These are phyloP conservation scores for Manacus vitellinus DNA, from an alignment of 2,113 vertebrate species.

Conservation along the genomic window DNA sequence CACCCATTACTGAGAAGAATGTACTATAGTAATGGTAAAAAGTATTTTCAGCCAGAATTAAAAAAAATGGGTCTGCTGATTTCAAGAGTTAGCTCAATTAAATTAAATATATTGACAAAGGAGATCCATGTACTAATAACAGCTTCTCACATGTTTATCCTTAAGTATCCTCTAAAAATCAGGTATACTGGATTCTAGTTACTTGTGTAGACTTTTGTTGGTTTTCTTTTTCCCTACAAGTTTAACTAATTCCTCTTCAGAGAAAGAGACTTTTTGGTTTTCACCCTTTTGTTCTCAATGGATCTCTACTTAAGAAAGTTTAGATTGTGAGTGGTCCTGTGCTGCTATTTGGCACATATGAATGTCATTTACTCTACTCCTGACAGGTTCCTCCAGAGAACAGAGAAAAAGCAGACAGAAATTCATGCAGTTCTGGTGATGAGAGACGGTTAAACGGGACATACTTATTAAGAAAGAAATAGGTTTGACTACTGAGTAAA, in stretches of 20 bases:
- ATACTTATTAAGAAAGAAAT: background rate
- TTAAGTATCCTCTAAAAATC: background rate
- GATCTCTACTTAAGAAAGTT: background rate
- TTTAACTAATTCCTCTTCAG: background rate
- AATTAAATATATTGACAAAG: background rate
- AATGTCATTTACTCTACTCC: background rate
- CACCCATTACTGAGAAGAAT: background rate
- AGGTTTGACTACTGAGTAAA: background rate
- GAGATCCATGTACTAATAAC: background rate
- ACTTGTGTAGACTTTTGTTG: background rate
- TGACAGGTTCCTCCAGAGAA: background rate
- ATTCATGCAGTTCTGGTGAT: background rate
- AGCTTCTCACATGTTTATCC: background rate
- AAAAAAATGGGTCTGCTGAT: background rate
- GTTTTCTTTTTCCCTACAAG: background rate
- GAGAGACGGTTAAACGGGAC: background rate
- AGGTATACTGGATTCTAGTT: background rate
- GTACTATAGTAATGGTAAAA: background rate
- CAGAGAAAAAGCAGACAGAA: background rate
- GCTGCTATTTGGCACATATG: background rate
- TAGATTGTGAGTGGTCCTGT: background rate
- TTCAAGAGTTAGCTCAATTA: background rate
- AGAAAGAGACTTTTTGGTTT: background rate
- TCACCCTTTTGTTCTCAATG: background rate
- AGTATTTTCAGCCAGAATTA: background rate